phyloP scores from a whole-genome alignment of 23 tunicate genomes.

The Trididemnum nubilum region DNA sequence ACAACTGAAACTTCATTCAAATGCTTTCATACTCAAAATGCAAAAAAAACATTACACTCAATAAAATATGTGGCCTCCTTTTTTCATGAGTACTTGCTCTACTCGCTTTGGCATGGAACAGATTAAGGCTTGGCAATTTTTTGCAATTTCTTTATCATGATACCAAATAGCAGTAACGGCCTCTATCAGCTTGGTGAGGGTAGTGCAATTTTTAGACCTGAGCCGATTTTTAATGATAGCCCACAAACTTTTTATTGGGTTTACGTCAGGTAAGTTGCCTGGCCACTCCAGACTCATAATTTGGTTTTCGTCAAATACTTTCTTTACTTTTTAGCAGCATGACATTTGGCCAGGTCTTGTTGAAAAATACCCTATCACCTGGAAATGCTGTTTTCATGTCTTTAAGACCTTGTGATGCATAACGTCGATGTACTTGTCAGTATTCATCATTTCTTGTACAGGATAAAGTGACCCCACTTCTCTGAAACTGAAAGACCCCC shows the following conservation, averaged over 20 bases:
- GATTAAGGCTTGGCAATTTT: slow-evolving; percentile 2
- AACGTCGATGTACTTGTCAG: neutral
- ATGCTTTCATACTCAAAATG: neutral
- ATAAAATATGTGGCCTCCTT: slow-evolving; percentile 1
- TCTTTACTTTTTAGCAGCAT: neutral
- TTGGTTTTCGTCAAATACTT: neutral
- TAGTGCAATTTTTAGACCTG: neutral
- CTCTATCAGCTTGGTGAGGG: neutral
- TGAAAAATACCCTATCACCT: neutral
- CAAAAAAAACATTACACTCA: neutral
- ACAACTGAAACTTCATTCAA: neutral
- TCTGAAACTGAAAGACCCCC: neutral
- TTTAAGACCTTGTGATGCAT: neutral
- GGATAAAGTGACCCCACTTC: neutral
- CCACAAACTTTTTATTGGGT: slow-evolving; percentile 21
- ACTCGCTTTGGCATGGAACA: slow-evolving; percentile 13
- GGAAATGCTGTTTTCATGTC: slow-evolving; percentile 5
- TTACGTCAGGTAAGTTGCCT: neutral
- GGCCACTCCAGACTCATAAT: neutral
- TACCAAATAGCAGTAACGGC: slow-evolving; percentile 3
- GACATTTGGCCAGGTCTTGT: neutral
- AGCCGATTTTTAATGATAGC: neutral
- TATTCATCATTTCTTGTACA: slow-evolving; percentile 2
- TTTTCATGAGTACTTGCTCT: neutral
- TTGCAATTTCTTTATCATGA: neutral